Evolutionary conservation across 2,113 vertebrate genomes (phyloP), one percentile per base, ranked within the genome.

Genomic region (Thunnus thynnus): DNA sequence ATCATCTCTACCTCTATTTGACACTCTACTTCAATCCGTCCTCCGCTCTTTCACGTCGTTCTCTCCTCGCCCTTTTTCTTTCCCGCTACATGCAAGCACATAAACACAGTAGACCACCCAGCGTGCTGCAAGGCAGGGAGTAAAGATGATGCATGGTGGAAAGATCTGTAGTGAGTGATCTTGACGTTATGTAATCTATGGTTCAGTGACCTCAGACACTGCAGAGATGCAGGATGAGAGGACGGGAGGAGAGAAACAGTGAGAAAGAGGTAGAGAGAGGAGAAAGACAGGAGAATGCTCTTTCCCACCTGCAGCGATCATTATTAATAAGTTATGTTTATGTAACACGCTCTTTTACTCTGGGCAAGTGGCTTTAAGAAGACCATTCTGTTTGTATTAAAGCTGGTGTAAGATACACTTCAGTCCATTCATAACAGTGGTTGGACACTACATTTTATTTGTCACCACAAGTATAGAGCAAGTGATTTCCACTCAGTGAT

Each of bases 141-240:
- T 41, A 41, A 44, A 82, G 51, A 65, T 71, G 84, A 87, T 72
- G 83, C 73, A 67, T 2, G 32, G 61, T 27, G 22, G 51, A 66
- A 81, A 58, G 71, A 89, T 77, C 78, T 7, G n/a, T 54, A 62
- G 74, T 75, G 87, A 90, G 85, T 73, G 87, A 85, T 87, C 77
- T 56, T 66, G 71, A 55, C 9, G 60, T 91, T 91, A 87, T 71
- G 82, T 79, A 85, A 91, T 80, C 52, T 77, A 57, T 67, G 80
- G 62, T 83, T 86, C 73, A 51, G 72, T 87, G 86, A 88, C 92
- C 84, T 80, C 78, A 82, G 82, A 90, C 12, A 63, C 86, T 90
- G 89, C 83, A 81, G 82, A 83, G 78, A 82, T 52, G 55, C 47
- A 55, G 70, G 50, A 71, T 64, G 16, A 47, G 41, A 62, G 48